Evolutionary conservation across 2,888 invertebrate species (phyloP), one percentile per base, ranked within the genome.

Genomic region (Tortrix viridana): DNA sequence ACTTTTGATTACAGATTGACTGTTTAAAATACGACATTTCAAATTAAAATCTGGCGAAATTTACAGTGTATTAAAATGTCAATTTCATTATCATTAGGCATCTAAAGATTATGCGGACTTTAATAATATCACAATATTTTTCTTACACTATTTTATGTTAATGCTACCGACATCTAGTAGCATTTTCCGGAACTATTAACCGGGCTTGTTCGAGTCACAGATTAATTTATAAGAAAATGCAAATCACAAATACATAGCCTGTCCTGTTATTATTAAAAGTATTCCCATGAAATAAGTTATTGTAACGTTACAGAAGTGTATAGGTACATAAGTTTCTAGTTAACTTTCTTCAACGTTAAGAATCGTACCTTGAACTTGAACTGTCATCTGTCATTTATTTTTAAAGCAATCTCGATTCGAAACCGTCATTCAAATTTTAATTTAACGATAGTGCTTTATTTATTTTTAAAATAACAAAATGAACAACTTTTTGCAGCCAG

Each of bases 401-500:
- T 32, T 32, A 7, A 3, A 32, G 26, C 12, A 32, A 32, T 32
- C 12, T 32, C 32, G 12, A 32, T 41, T 37, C 22, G 16, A 2
- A 37, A 3, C 49, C 49, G 16, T 2, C 12, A 50, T 62, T 56
- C 50, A 56, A 62, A 62, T 44, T 61, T 26, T 2, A 41, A 19
- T 44, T 56, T 22, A 23, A 23, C 56, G 56, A 49, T 56, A 50
- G 22, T 41, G 53, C 4, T 22, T 47, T 18, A n/a, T 16, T 53
- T 41, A 14, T n/a, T 4, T 32, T 22, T 14, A 19, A 44, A 3
- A 46, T 14, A 48, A 26, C 46, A 60, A 44, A 65, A 87, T 89
- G 88, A 81, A 82, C 61, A 73, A 50, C 60, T 49, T 79, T 62
- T 61, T 87, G 20, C 74, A 83, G 68, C 74, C 77, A 69, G 69